These are phyloP conservation scores for Hippolais icterina DNA, from an alignment of 2,113 vertebrate species.

Conservation along the genomic window DNA sequence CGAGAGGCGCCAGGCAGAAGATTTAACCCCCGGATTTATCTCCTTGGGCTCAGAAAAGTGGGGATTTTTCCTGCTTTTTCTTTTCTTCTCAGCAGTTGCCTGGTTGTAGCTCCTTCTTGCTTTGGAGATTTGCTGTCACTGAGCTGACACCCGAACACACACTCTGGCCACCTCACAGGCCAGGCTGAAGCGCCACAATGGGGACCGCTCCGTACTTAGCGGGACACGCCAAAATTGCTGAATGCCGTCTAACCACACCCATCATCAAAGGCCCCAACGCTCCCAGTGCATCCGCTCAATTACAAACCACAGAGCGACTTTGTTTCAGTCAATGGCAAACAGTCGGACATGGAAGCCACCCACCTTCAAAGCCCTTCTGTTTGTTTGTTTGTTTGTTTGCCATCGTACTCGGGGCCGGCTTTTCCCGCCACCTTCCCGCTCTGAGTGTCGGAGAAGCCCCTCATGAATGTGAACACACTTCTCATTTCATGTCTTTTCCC, in stretches of 20 bases:
- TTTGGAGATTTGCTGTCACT: not conserved
- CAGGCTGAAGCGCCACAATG: not conserved
- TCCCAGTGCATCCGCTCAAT: constrained; percentile 69
- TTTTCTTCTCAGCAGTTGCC: not conserved
- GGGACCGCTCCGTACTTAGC: constrained; percentile 52
- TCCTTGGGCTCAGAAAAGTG: not conserved
- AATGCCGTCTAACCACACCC: constrained; percentile 72
- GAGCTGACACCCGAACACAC: not conserved
- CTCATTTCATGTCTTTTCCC: not conserved
- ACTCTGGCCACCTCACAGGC: not conserved
- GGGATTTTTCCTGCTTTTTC: not conserved
- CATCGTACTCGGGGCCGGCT: not conserved
- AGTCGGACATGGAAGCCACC: constrained; percentile 63
- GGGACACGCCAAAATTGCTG: constrained; percentile 63
- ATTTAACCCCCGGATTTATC: not conserved
- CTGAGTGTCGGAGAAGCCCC: not conserved
- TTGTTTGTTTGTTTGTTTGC: constrained; percentile 43
- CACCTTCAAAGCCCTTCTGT: constrained; percentile 66
- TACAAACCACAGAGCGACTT: constrained; percentile 74
- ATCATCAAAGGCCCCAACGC: constrained; percentile 66
- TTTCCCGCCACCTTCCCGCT: not conserved
- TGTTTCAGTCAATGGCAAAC: constrained; percentile 65
- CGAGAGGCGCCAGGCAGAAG: not conserved
- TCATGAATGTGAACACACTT: not conserved
- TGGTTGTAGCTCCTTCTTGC: not conserved